Base-by-base conservation (phyloP, 2,113 vertebrate genomes). In the Phrynosoma platyrhinos region DNA sequence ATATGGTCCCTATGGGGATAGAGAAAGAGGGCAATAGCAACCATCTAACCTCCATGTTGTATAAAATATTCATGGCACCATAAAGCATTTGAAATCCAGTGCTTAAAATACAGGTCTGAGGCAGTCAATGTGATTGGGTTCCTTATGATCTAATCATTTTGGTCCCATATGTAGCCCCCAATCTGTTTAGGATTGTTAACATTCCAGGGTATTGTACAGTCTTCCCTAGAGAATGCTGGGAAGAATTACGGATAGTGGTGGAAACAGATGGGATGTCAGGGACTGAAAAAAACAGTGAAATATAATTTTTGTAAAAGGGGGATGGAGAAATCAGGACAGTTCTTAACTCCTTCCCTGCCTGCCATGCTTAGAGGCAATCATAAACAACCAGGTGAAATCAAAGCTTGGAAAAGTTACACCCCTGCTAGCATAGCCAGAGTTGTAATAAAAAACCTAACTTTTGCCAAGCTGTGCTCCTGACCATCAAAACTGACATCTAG, bases 171-270 rank as follows among this genome's bases (percentile, higher is more conserved):
- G 93, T 81, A 84, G 84, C 83, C 83, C 88, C 16, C 92, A 95
- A 96, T 95, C 94, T 95, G 93, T 95, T 96, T 93, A 93, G 94
- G 91, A 94, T 94, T 95, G 94, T 95, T 95, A 90, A 94, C 94
- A 95, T 95, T 94, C 94, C 91, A 92, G 85, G 86, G 90, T 95
- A 92, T 95, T 96, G 93, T 89, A 77, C 87, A 87, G 82, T 71
- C 80, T 91, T 94, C 95, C 94, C 95, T 92, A 91, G 95, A 94
- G 95, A 78, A 82, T 0, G 5, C 88, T 6, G 87, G 86, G 93
- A 94, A 94, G 89, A 78, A 83, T 90, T 93, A 77, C 0, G 2
- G 91, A 88, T 88, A 89, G 62, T 23, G 91, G 75, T 90, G 68
- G 86, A 90, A 85, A 92, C 95, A 96, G 95, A 96, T 96, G 96